Evolutionary conservation across 1,140 invertebrate genomes (phyloP), one percentile per base, ranked within the genome.

Genomic region (Aradophagus sp.): DNA sequence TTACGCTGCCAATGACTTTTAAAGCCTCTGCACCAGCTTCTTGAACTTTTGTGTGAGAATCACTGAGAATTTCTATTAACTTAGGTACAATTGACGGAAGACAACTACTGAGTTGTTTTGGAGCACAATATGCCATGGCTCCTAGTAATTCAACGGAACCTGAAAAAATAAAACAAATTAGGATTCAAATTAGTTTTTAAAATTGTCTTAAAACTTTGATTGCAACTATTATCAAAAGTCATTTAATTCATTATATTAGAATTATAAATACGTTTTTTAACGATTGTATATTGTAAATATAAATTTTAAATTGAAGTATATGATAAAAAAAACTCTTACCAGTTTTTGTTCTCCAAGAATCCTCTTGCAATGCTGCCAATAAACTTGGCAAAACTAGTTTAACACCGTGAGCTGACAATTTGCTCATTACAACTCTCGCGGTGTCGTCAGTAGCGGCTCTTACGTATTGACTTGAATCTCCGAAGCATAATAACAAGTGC

Each of bases 41-140:
- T 87, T 99, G 97, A n/a, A 99, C 97, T 87, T 97, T 97, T 52
- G 93, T 92, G 78, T 99, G 98, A 0, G 97, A 99, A 86, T 99
- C 98, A 58, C 96, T 95, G 5, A 99, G 86, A 11, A 99, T 95
- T 87, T 99, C 96, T 42, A 98, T 98, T 8, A 99, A 86, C 77
- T 97, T 97, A n/a, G 98, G 98, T 15, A 99, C 97, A 81, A 99
- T 99, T 77, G 91, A 97, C 0, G 98, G 98, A 41, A 99, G 87
- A 83, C 97, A 99, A 2, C 96, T 97, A 16, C 97, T 99, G 31
- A 99, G 86, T 84, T 99, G 98, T 84, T 98, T 98, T 0, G 98
- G 98, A 5, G 98, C 97, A 88, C 98, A 99, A 84, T 94, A 98
- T 5, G 97, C 97, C 96, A 98, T 97, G 16, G 96, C 94, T 27